Base-by-base conservation (phyloP, 2,888 invertebrate genomes). In the Orchesella flavescens region DNA sequence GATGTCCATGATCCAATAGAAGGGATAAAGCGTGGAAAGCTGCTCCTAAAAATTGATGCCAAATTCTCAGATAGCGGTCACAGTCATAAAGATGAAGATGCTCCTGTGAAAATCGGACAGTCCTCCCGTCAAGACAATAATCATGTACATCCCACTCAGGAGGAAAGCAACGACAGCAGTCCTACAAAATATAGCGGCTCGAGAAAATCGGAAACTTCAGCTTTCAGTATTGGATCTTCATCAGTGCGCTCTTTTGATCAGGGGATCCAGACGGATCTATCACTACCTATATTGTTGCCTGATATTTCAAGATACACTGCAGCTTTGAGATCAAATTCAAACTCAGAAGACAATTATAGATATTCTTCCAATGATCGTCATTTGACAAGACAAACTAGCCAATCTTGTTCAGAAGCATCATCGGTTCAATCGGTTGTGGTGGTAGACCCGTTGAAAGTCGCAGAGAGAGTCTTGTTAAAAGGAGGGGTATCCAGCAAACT, bases 1-100 rank as follows among this genome's bases (percentile, higher is more conserved):
- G 69, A 81, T n/a, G 69, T 81, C 21, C 34, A 77, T n/a, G 74
- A 84, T 53, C 84, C 84, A 1, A 61, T 84, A 15, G 81, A 84
- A 63, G 55, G 77, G 44, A 49, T 43, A 0, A 19, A 44, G 1
- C 63, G 49, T 23, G 84, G 84, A n/a, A 80, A 76, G 23, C 12
- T 84, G 0, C 49, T 84, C 0, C 21, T 84, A 5, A 84, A 81
- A 68, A 55, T 84, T 21, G 81, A 84, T 61, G 84, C 80, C 0
- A 76, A 77, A 63, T 84, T 79, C 69, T 21, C 19, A 3, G 23
- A 21, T 12, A 69, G 49, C 53, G 46, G 34, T 7, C 2, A 34
- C 34, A 53, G 34, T 7, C 2, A 34, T 7, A 53, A 69, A 46
- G 49, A 69, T 15, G 21, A 69, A 10, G 24, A 63, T 15, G 15